Evolutionary conservation across 2,888 invertebrate genomes (phyloP), one percentile per base, ranked within the genome.

Genomic region (Nemotelus pantherinus): DNA sequence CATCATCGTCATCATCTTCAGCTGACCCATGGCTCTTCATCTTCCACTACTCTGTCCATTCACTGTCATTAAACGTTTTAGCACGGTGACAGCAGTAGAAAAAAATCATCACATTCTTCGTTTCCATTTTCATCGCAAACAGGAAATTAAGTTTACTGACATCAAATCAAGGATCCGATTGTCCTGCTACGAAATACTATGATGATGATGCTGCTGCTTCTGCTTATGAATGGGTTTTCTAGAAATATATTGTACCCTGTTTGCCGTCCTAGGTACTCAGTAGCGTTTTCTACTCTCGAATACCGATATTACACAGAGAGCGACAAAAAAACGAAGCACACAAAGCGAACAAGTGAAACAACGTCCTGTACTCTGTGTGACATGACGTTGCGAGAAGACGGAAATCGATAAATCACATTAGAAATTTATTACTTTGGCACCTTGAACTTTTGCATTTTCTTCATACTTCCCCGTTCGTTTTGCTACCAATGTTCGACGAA

Each of bases 381-480:
- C 78, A 78, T 71, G 78, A 63, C 72, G 72, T 47, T 41, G 78
- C 76, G 44, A 64, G 65, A 74, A 67, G 68, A 60, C 72, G 70
- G 65, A 75, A 77, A 79, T 79, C 79, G 77, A 79, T 79, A 79
- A 79, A 77, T 79, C 77, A 79, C 77, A 77, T 79, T 77, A 77
- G 50, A 76, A 68, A 77, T 79, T 79, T 79, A 79, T 79, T 77
- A 79, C 71, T 77, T 79, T 79, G 79, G 77, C 79, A 76, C 74
- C 74, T 77, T 79, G 65, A 77, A 55, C 77, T 58, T 48, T 48
- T 45, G 25, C 25, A 1, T 25, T 25, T 25, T 25, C 25, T 25
- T 25, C 25, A 25, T 25, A 25, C 25, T 25, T 25, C 25, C 25
- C 25, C 25, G 25, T 25, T 25, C 60, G 7, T 45, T 39, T 60